These are phyloP conservation scores for Abrostola triplasia DNA, from an alignment of 2,888 invertebrate species.

Conservation along the genomic window DNA sequence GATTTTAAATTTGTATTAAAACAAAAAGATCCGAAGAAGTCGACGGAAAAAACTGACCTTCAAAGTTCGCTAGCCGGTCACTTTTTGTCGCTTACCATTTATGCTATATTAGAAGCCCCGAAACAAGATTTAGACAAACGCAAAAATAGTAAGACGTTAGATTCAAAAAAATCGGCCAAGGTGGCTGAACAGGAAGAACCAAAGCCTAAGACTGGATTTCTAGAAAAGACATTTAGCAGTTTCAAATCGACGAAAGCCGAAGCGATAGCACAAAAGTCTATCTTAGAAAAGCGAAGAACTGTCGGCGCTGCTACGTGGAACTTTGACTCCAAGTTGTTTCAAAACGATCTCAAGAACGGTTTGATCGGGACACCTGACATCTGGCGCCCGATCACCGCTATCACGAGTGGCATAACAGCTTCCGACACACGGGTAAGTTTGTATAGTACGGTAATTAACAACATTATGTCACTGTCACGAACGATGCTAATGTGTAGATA, in stretches of 20 bases:
- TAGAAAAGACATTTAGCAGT: slow-evolving; percentile 84
- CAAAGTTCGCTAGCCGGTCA: slow-evolving; percentile 90
- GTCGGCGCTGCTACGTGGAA: slow-evolving; percentile 91
- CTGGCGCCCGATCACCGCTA: slow-evolving; percentile 91
- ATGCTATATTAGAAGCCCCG: slow-evolving; percentile 90
- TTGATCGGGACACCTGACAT: slow-evolving; percentile 91
- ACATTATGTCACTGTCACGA: slow-evolving; percentile 42
- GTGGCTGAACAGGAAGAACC: slow-evolving; percentile 81
- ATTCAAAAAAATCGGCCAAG: slow-evolving; percentile 73
- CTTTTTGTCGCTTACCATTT: slow-evolving; percentile 91
- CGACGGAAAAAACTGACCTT: slow-evolving; percentile 82
- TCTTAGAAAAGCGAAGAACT: slow-evolving; percentile 90
- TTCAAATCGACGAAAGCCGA: slow-evolving; percentile 83
- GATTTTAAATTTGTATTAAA: slow-evolving; percentile 91
- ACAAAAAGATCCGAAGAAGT: slow-evolving; percentile 85
- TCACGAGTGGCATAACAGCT: slow-evolving; percentile 89
- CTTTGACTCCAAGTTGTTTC: slow-evolving; percentile 90
- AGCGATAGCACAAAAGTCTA: slow-evolving; percentile 80
- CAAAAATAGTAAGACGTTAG: slow-evolving; percentile 74
- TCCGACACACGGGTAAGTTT: slow-evolving; percentile 86
- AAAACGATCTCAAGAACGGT: slow-evolving; percentile 88
- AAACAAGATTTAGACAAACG: slow-evolving; percentile 78
- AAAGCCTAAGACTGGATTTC: slow-evolving; percentile 84
- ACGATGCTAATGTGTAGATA: slow-evolving; percentile 34
- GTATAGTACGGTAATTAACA: slow-evolving; percentile 38